Conservation (phyloP, 2,888 invertebrate genomes). For the Ochropleura leucogaster region DNA sequence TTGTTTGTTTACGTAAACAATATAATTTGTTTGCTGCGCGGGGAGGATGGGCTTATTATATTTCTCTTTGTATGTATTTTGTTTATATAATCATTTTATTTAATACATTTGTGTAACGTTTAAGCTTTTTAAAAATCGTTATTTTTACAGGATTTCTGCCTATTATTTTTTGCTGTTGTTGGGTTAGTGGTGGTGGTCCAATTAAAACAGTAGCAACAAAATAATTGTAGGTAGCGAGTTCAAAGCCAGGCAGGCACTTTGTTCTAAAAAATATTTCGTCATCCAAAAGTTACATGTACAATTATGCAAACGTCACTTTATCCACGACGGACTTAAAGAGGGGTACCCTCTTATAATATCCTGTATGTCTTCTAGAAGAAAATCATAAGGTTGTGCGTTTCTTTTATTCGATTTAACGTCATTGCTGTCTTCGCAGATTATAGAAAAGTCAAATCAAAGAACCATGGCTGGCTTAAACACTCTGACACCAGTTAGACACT, state of each 20-base stretch:
- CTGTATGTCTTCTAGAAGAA: background rate
- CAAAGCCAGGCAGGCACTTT: background rate
- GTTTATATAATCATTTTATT: background rate
- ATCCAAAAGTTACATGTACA: no score
- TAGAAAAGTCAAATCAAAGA: background rate
- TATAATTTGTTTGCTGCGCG: constrained; percentile 24
- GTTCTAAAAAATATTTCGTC: no score
- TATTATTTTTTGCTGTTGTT: background rate
- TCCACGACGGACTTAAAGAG: no score
- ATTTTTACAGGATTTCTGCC: background rate
- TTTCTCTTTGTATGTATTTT: constrained; percentile 11
- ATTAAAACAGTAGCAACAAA: background rate
- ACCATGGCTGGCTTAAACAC: no score
- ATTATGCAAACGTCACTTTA: no score
- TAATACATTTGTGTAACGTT: constrained; percentile 3
- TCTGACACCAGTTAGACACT: no score
- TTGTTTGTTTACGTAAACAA: constrained; percentile 16
- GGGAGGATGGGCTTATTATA: background rate
- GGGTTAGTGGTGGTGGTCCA: background rate
- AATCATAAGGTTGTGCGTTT: background rate
- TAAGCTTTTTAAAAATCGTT: background rate
- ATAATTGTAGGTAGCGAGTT: background rate
- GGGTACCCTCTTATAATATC: background rate
- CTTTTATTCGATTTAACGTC: background rate
- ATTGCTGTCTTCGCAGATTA: background rate